A percentile compares a stretch with the other conserved stretches of the same genome.
phyloP scores from a whole-genome alignment of 2,888 invertebrate species.

The Acronicta leporina region DNA sequence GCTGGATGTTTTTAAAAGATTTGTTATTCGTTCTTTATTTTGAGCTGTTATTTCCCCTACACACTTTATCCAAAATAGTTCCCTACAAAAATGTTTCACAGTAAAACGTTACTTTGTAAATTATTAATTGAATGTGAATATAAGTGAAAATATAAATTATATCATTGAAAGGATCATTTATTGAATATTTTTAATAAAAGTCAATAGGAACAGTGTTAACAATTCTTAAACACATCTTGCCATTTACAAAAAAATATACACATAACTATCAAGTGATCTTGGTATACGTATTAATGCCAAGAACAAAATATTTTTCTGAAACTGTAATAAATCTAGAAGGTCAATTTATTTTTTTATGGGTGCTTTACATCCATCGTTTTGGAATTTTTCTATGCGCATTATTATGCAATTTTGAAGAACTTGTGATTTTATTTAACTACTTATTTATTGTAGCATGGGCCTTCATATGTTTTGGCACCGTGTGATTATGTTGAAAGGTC shows the following conservation, averaged over 20 bases:
- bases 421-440: conserved; percentile 43
- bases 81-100: no score
- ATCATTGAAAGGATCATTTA: background rate
- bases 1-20: no score
- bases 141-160: background rate
- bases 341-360: conserved; percentile 43
- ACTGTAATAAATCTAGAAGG: conserved; percentile 21
- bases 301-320: conserved; percentile 23
- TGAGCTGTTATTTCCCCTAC: no score
- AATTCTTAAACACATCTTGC: conserved; percentile 33
- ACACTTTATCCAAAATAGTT: no score
- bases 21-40: no score
- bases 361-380: conserved; percentile 28
- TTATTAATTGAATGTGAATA: background rate
- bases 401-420: conserved; percentile 35
- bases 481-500: conserved; percentile 25
- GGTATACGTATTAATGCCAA: conserved; percentile 43
- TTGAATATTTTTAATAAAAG: conserved; percentile 5
- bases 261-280: conserved; percentile 40
- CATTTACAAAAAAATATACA: conserved; percentile 14
- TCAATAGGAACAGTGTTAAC: conserved; percentile 14
- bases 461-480: conserved; percentile 87
- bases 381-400: conserved; percentile 30
- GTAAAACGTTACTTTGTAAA: no score
- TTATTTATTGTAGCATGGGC: conserved; percentile 61